Conservation (phyloP, 2,113 vertebrate genomes). For the Cephalopholis sonnerati region DNA sequence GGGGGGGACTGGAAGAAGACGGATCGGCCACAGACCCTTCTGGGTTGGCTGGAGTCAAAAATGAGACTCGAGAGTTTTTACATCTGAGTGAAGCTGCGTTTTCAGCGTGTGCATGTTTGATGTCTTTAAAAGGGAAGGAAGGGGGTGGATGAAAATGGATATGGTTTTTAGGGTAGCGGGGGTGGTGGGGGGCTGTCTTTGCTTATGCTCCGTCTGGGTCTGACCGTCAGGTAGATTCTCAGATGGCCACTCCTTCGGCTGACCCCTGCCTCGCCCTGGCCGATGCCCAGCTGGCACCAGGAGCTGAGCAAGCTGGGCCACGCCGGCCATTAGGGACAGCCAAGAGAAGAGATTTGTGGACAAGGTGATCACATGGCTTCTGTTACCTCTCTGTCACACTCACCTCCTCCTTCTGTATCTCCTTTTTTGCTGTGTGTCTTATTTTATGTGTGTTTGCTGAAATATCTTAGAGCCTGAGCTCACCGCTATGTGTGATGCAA, state of each 20-base stretch:
- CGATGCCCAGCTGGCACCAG: slow-evolving; percentile 79
- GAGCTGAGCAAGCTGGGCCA: slow-evolving; percentile 69
- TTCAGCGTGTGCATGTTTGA: slow-evolving; percentile 66
- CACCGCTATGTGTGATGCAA: background rate
- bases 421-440: slow-evolving; percentile 18
- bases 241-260: slow-evolving; percentile 70
- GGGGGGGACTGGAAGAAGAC: slow-evolving; percentile 50
- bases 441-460: slow-evolving; percentile 27
- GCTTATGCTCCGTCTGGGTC: slow-evolving; percentile 37
- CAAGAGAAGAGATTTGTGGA: slow-evolving; percentile 74
- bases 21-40: slow-evolving; percentile 54
- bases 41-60: slow-evolving; percentile 73
- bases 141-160: slow-evolving; percentile 23
- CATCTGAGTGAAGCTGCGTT: slow-evolving; percentile 72
- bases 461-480: slow-evolving; percentile 14
- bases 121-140: slow-evolving; percentile 61
- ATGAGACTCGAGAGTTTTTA: slow-evolving; percentile 72
- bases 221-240: slow-evolving; percentile 70
- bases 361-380: slow-evolving; percentile 75
- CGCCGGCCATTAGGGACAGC: slow-evolving; percentile 58
- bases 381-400: slow-evolving; percentile 64
- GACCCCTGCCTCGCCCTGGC: slow-evolving; percentile 77
- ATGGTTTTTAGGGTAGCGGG: slow-evolving; percentile 7
- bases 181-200: slow-evolving; percentile 14
- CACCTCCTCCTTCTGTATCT: slow-evolving; percentile 30